Conservation (phyloP, 2,797 vertebrate species). For the Rhinoraja longicauda region DNA sequence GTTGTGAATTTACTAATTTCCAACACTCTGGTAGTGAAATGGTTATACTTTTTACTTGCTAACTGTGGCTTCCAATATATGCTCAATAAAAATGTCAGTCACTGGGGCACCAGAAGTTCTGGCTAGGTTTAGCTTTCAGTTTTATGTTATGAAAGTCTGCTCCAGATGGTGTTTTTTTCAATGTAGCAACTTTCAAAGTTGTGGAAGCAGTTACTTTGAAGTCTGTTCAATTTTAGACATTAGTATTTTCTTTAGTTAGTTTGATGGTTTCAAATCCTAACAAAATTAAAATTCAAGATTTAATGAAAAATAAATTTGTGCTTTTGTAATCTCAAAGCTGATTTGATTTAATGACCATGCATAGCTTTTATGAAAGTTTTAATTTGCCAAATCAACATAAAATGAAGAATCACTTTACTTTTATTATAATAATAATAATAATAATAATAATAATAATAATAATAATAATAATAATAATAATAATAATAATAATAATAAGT, state of each 20-base stretch:
- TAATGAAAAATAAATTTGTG: not conserved
- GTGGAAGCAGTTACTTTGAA: constrained; percentile 19
- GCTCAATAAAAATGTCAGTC: constrained; percentile 30
- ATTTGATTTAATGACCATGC: not conserved
- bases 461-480: not conserved
- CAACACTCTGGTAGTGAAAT: not conserved
- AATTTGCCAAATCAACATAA: not conserved
- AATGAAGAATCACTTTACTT: not conserved
- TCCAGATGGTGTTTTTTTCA: constrained; percentile 35
- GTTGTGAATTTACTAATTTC: not conserved
- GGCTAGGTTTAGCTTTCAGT: not conserved
- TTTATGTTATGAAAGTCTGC: constrained; percentile 29
- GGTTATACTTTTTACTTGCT: not conserved
- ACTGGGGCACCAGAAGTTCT: constrained; percentile 18
- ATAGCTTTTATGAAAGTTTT: not conserved
- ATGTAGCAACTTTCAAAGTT: constrained; percentile 3
- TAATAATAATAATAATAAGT: not conserved
- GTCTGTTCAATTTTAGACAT: constrained; percentile 6
- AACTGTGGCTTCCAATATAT: constrained; percentile 32
- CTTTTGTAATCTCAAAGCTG: constrained; percentile 9
- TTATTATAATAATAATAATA: not conserved
- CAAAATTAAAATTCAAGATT: constrained; percentile 15
- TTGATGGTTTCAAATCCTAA: not conserved
- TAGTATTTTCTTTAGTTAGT: constrained; percentile 13
- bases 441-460: not conserved